phyloP scores from a whole-genome alignment of 2,888 invertebrate genomes.

The Limenitis camilla region DNA sequence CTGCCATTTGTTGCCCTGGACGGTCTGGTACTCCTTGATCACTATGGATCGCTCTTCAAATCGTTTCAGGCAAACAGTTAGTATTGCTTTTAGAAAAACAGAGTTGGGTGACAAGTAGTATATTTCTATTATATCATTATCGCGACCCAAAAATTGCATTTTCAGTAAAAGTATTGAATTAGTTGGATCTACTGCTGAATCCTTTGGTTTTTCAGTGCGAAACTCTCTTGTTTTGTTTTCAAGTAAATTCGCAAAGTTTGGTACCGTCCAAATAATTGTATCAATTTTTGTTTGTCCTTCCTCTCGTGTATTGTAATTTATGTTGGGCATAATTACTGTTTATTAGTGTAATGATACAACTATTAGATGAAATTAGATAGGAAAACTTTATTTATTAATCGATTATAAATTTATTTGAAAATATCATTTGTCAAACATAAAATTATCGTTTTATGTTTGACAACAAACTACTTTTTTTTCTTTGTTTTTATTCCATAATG shows the following conservation, averaged over 20 bases:
- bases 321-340: constrained; percentile 34
- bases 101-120: constrained; percentile 55
- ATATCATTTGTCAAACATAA: not conserved
- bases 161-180: constrained; percentile 56
- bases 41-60: constrained; percentile 62
- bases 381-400: too few species aligned
- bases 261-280: constrained; percentile 60
- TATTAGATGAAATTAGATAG: too few species aligned
- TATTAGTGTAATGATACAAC: too few species aligned
- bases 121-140: constrained; percentile 62
- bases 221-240: constrained; percentile 56
- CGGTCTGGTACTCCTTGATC: constrained; percentile 59
- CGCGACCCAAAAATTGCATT: constrained; percentile 58
- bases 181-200: constrained; percentile 30
- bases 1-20: constrained; percentile 65
- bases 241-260: constrained; percentile 49
- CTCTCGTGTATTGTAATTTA: constrained; percentile 53
- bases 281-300: constrained; percentile 62
- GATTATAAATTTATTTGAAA: not conserved
- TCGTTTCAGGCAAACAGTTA: constrained; percentile 57
- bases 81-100: constrained; percentile 55
- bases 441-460: too few species aligned
- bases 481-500: too few species aligned
- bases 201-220: constrained; percentile 49
- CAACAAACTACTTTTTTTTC: not conserved